Evolutionary conservation across 2,888 invertebrate species (phyloP).

Genomic region (Blera fallax): DNA sequence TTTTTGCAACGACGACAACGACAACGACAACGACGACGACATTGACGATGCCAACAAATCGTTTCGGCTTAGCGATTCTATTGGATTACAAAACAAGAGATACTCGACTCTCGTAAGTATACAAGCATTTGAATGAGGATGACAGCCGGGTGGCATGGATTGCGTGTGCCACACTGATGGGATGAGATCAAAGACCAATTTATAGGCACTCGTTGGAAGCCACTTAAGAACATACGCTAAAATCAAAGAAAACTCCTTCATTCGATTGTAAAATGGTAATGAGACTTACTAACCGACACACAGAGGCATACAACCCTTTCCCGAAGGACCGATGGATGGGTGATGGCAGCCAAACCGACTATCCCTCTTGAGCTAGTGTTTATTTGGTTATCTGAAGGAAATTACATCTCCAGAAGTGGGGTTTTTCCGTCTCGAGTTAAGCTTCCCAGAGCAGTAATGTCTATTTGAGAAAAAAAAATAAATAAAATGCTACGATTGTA

Average conservation of each 20-base stretch:
- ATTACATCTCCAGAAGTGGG: slow-evolving; percentile 46
- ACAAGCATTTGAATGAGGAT: slow-evolving; percentile 30
- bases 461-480: slow-evolving; percentile 24
- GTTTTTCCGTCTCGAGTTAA: slow-evolving; percentile 22
- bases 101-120: slow-evolving; percentile 9
- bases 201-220: slow-evolving; percentile 55
- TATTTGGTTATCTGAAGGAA: slow-evolving; percentile 63
- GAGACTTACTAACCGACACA: slow-evolving; percentile 33
- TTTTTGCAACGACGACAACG: slow-evolving; percentile 28
- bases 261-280: slow-evolving; percentile 63
- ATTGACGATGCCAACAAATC: slow-evolving; percentile 62
- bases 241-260: slow-evolving; percentile 34
- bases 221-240: slow-evolving; percentile 54
- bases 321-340: neutral
- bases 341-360: neutral
- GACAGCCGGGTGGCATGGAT: slow-evolving; percentile 12
- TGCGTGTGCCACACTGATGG: slow-evolving; percentile 24
- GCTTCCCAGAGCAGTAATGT: slow-evolving; percentile 41
- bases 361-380: slow-evolving; percentile 22
- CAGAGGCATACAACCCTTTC: slow-evolving; percentile 36
- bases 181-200: slow-evolving; percentile 63
- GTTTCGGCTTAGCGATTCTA: slow-evolving; percentile 54
- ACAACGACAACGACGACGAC: no score
- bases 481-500: slow-evolving; percentile 38
- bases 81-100: slow-evolving; percentile 35